These are phyloP conservation scores for Cydia amplana DNA, from an alignment of 1,140 invertebrate genomes.

Conservation along the genomic window DNA sequence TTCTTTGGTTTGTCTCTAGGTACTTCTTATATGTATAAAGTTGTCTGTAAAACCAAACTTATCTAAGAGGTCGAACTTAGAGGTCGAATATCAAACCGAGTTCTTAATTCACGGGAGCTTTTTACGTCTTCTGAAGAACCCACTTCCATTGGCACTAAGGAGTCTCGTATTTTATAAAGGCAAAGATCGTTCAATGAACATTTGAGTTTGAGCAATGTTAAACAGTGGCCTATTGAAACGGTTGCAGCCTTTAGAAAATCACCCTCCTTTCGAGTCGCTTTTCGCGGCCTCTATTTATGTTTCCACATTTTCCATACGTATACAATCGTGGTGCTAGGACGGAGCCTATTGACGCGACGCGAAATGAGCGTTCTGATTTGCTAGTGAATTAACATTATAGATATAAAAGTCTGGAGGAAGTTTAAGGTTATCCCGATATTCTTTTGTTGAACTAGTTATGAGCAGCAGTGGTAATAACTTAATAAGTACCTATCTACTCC, in stretches of 20 bases:
- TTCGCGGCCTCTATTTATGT: conserved; percentile 69
- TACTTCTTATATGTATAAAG: no score
- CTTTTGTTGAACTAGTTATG: conserved; percentile 39
- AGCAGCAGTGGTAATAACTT: no score
- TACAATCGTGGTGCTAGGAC: conserved; percentile 62
- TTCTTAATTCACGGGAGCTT: conserved; percentile 47
- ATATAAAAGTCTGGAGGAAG: conserved; percentile 51
- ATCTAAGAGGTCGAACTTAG: no score
- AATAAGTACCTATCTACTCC: no score
- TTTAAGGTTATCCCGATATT: conserved; percentile 41
- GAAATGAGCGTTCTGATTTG: conserved; percentile 58
- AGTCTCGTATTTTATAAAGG: conserved; percentile 51
- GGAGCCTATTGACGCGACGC: conserved; percentile 62
- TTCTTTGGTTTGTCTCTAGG: no score
- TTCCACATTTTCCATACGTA: conserved; percentile 76
- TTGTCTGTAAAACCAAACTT: no score
- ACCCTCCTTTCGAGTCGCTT: conserved; percentile 70
- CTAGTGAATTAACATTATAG: conserved; percentile 71
- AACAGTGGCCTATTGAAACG: conserved; percentile 72
- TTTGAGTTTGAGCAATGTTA: conserved; percentile 55
- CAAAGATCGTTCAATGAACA: conserved; percentile 66
- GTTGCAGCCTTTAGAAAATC: conserved; percentile 74
- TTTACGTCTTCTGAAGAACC: conserved; percentile 33
- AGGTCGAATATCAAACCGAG: conserved; percentile 39
- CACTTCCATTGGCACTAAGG: conserved; percentile 30